Base-by-base conservation (phyloP, 1,140 invertebrate genomes). In the Drosophila sp. region DNA sequence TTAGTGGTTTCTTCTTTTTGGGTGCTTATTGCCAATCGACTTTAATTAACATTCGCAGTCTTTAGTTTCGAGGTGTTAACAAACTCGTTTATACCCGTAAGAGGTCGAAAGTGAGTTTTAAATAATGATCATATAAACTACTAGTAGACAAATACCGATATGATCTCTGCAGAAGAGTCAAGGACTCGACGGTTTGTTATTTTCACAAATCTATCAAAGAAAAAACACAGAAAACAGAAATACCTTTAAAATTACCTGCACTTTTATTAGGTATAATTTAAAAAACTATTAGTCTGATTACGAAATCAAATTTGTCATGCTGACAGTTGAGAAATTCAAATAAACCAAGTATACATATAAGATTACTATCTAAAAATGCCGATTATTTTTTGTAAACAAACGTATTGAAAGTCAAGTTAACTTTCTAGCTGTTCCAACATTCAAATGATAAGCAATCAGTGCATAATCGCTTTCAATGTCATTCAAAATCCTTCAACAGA, bases 11-110 rank as follows among this genome's bases (percentile, higher is more conserved):
- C n/a, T 16, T 6, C n/a, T 29, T 34, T 8, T 36, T 67, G 54
- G 11, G 36, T 51, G 62, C 53, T 72, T 65, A 34, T 53, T 38
- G 48, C 38, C 48, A 45, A 67, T 58, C 70, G 29, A 43, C 14
- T 21, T 67, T 45, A 74, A 78, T 86, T 78, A 80, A 72, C 81
- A 77, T 27, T 38, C 82, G 62, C 70, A 74, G 73, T 74, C 64
- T 75, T 69, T 67, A 67, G 43, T 48, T 40, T 62, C 54, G 41
- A 86, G 75, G 75, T 80, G 81, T 86, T 86, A 80, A 77, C 62
- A 86, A 86, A 87, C 81, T 78, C 70, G 80, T 84, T 86, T 86
- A 51, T 57, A 50, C 46, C 9, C 6, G 40, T 27, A 51, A 84
- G 59, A 76, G 66, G 51, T 67, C 59, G 41, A 71, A 80, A 75